These are phyloP conservation scores for Drosophila parvula DNA, from an alignment of 1,140 invertebrate species.

Conservation along the genomic window DNA sequence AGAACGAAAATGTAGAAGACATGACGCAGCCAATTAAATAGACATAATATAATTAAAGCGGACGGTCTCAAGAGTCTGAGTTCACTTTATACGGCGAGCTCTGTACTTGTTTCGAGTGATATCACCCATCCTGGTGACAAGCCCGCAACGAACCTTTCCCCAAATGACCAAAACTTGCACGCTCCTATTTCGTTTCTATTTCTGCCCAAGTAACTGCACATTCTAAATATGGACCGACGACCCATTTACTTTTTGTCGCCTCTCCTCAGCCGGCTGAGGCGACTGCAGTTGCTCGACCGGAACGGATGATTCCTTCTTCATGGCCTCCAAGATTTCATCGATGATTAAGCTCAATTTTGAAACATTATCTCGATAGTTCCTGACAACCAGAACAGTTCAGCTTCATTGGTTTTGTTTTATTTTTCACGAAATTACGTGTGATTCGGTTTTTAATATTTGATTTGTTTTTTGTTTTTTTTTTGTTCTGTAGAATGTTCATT, in stretches of 20 bases:
- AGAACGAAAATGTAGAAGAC: background rate
- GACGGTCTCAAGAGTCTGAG: background rate
- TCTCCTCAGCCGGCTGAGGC: conserved; percentile 6
- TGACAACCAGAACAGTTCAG: conserved; percentile 51
- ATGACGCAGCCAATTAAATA: conserved; percentile 2
- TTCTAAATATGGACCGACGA: conserved; percentile 70
- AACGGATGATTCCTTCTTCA: conserved; percentile 54
- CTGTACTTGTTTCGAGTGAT: conserved; percentile 27
- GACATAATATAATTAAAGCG: background rate
- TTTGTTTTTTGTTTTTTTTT: conserved; percentile 2
- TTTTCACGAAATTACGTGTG: conserved; percentile 13
- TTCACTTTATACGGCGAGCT: conserved; percentile 7
- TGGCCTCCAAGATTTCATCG: conserved; percentile 51
- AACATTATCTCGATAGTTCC: conserved; percentile 58
- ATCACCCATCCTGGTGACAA: conserved; percentile 50
- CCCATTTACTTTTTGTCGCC: conserved; percentile 69
- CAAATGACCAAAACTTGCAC: conserved; percentile 49
- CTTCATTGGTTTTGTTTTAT: conserved; percentile 34
- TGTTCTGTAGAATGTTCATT: conserved; percentile 28
- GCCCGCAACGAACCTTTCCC: conserved; percentile 39
- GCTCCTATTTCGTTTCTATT: conserved; percentile 65
- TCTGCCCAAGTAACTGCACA: conserved; percentile 53
- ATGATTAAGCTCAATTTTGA: conserved; percentile 73
- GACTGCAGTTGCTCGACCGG: conserved; percentile 39
- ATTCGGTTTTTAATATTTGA: conserved; percentile 2